Evolutionary conservation across 1,140 invertebrate species (phyloP).

Genomic region (Drosophila mojavensis): DNA sequence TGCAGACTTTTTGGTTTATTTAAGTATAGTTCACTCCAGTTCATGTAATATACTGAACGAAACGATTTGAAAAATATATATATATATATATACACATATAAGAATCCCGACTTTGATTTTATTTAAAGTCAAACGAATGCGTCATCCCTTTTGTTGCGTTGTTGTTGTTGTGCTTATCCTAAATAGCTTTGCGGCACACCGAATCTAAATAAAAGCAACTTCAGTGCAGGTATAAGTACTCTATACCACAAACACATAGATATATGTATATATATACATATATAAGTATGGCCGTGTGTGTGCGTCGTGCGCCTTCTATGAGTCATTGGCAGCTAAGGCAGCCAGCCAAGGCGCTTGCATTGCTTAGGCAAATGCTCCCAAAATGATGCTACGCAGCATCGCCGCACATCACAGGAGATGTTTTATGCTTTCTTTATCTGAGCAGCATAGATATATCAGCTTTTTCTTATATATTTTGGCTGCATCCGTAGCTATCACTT

Average conservation of each 20-base stretch:
- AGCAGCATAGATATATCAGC: not conserved
- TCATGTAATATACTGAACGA: slow-evolving; percentile 28
- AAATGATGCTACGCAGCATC: slow-evolving; percentile 29
- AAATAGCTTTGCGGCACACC: slow-evolving; percentile 44
- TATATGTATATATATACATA: not conserved
- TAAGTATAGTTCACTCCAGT: slow-evolving; percentile 33
- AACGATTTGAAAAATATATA: too few relatives aligned
- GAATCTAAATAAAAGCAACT: slow-evolving; percentile 47
- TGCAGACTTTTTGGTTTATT: slow-evolving; percentile 15
- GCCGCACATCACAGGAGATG: slow-evolving; percentile 27
- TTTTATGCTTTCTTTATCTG: slow-evolving; percentile 16
- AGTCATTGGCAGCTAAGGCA: slow-evolving; percentile 36
- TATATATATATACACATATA: slow-evolving; percentile 11
- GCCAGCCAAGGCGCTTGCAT: slow-evolving; percentile 17
- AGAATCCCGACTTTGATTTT: slow-evolving; percentile 22
- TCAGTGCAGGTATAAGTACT: slow-evolving; percentile 40
- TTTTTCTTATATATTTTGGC: not conserved
- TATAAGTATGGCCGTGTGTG: slow-evolving; percentile 5
- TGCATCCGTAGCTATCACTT: not conserved
- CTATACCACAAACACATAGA: slow-evolving; percentile 6
- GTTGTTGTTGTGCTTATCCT: slow-evolving; percentile 41
- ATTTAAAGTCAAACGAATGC: slow-evolving; percentile 30
- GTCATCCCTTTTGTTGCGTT: slow-evolving; percentile 17
- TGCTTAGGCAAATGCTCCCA: slow-evolving; percentile 31
- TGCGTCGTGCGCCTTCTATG: slow-evolving; percentile 16